Evolutionary conservation across 2,113 vertebrate genomes (phyloP).

Genomic region (Apteryx mantelli): DNA sequence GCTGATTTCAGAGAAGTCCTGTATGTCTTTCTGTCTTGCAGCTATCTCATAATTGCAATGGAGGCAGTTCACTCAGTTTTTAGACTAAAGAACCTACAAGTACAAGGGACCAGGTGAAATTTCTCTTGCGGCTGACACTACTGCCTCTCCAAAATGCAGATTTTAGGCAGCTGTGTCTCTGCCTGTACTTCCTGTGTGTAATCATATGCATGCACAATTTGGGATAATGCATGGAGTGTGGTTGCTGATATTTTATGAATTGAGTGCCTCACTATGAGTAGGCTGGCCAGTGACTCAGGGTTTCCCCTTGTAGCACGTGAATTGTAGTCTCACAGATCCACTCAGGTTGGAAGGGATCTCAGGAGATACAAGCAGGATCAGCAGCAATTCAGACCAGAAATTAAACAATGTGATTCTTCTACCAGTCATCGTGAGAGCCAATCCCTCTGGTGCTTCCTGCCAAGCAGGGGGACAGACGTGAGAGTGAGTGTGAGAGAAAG

Average conservation of each 20-base stretch:
- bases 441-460: neutral
- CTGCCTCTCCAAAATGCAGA: neutral
- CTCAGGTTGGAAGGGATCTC: neutral
- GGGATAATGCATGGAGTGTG: accelerated
- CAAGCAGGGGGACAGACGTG: accelerated
- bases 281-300: neutral
- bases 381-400: neutral
- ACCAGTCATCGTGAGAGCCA: neutral
- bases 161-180: neutral
- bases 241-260: neutral
- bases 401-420: neutral
- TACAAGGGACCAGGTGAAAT: neutral
- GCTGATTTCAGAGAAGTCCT: neutral
- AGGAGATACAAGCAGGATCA: neutral
- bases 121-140: neutral
- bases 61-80: neutral
- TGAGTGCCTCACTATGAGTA: neutral
- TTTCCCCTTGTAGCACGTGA: neutral
- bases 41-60: neutral
- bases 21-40: neutral
- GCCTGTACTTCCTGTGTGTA: neutral
- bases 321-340: neutral
- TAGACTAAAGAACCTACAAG: neutral
- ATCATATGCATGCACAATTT: neutral
- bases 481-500: neutral